Conservation (phyloP, 2,113 vertebrate species). For the Stigmatopora nigra region DNA sequence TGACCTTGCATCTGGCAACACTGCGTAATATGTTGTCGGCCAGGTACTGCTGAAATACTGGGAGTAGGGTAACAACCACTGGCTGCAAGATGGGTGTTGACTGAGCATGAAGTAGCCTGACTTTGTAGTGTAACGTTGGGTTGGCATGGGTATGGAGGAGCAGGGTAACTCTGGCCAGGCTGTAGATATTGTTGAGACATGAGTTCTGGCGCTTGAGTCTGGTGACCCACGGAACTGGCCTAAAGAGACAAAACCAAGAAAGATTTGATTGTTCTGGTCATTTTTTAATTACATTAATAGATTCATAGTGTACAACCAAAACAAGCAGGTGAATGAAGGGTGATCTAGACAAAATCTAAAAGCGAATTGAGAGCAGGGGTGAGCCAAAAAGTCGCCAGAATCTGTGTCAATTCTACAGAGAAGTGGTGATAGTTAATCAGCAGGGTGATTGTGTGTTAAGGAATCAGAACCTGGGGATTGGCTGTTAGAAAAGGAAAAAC, state of each 20-base stretch:
- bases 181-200: slow-evolving; percentile 46
- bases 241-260: slow-evolving; percentile 32
- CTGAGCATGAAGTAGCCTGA: slow-evolving; percentile 42
- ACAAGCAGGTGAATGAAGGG: slow-evolving; percentile 11
- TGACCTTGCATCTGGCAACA: slow-evolving; percentile 42
- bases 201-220: slow-evolving; percentile 42
- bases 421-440: slow-evolving; percentile 40
- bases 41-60: slow-evolving; percentile 24
- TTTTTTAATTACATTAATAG: not conserved
- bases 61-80: slow-evolving; percentile 6
- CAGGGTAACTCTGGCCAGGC: slow-evolving; percentile 47
- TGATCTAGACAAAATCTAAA: slow-evolving; percentile 26
- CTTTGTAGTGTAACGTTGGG: slow-evolving; percentile 20
- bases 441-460: slow-evolving; percentile 32
- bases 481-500: slow-evolving; percentile 22
- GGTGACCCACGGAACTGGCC: slow-evolving; percentile 46
- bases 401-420: slow-evolving; percentile 21
- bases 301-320: not conserved
- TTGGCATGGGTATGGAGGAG: slow-evolving; percentile 34
- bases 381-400: slow-evolving; percentile 47
- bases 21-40: slow-evolving; percentile 46
- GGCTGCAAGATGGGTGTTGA: slow-evolving; percentile 25
- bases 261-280: not conserved
- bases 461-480: not conserved
- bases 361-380: slow-evolving; percentile 23